phyloP scores from a whole-genome alignment of 2,888 invertebrate species.

The Oeneis ivallda region DNA sequence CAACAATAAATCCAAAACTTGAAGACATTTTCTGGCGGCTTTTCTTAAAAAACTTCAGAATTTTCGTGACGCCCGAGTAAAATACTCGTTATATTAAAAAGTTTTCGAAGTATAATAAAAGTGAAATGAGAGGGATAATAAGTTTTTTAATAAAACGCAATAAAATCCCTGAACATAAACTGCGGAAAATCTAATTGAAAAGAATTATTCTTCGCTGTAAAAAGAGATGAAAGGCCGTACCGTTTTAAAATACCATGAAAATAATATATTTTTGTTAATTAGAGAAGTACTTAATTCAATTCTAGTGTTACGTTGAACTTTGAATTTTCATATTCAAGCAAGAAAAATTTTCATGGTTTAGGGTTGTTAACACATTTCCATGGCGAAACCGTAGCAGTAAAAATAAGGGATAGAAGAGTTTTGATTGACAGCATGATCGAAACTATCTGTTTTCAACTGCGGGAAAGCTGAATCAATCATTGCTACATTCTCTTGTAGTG shows the following conservation, averaged over 20 bases:
- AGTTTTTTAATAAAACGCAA: conserved; percentile 28
- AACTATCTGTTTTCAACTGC: too few relatives aligned
- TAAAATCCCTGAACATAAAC: conserved; percentile 16
- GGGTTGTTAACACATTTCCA: too few relatives aligned
- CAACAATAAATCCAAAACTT: conserved; percentile 2
- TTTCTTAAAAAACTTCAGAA: conserved; percentile 5
- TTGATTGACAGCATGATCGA: too few relatives aligned
- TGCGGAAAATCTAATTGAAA: conserved; percentile 21
- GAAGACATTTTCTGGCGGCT: neutral
- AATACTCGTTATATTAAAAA: conserved; percentile 17
- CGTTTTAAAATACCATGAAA: conserved; percentile 5
- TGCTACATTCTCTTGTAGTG: too few relatives aligned
- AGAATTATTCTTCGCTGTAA: conserved; percentile 13
- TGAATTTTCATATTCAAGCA: neutral
- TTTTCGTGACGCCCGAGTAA: conserved; percentile 13
- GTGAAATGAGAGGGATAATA: conserved; percentile 22
- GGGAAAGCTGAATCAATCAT: too few relatives aligned
- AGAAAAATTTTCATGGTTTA: neutral
- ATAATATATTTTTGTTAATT: neutral
- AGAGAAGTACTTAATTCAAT: neutral
- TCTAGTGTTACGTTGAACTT: neutral
- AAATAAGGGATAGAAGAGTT: too few relatives aligned
- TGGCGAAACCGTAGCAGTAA: too few relatives aligned
- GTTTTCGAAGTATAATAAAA: conserved; percentile 21
- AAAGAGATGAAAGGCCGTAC: conserved; percentile 11